A percentile compares a stretch with the other conserved stretches of the same genome.
Evolutionary conservation across 2,113 vertebrate species (phyloP).

Genomic region (Stegostoma tigrinum): DNA sequence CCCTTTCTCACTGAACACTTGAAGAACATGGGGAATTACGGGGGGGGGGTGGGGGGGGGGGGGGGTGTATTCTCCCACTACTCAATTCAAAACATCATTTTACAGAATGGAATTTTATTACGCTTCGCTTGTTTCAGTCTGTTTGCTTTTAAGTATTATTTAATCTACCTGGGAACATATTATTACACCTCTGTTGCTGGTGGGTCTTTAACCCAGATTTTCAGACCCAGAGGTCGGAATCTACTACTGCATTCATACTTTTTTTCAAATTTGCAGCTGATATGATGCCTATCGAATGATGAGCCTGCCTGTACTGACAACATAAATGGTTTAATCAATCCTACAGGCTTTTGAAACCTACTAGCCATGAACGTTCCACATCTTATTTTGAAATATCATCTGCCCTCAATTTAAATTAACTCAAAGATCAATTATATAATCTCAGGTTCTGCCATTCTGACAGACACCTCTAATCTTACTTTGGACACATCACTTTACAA

Average conservation of each 20-base stretch:
- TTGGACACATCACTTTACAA: background rate
- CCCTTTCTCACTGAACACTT: background rate
- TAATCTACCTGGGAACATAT: no score
- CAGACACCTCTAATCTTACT: background rate
- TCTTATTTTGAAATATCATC: background rate
- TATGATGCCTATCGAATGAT: background rate
- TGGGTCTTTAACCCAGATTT: no score
- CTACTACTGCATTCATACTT: no score
- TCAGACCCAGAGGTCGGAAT: no score
- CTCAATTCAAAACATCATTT: background rate
- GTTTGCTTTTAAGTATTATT: background rate
- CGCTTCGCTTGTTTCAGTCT: background rate
- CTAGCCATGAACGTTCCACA: background rate
- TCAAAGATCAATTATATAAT: background rate
- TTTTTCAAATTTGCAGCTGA: background rate
- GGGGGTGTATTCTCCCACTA: background rate
- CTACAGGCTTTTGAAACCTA: background rate
- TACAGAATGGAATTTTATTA: background rate
- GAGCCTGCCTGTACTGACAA: background rate
- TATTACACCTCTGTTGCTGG: no score
- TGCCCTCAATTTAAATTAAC: constrained; percentile 13
- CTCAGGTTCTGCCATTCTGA: background rate
- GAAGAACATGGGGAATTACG: background rate
- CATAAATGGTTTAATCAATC: background rate
- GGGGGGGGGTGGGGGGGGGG: no score